These are phyloP conservation scores for Parauchenoglanis punctatus DNA, from an alignment of 2,797 vertebrate genomes.

Conservation along the genomic window DNA sequence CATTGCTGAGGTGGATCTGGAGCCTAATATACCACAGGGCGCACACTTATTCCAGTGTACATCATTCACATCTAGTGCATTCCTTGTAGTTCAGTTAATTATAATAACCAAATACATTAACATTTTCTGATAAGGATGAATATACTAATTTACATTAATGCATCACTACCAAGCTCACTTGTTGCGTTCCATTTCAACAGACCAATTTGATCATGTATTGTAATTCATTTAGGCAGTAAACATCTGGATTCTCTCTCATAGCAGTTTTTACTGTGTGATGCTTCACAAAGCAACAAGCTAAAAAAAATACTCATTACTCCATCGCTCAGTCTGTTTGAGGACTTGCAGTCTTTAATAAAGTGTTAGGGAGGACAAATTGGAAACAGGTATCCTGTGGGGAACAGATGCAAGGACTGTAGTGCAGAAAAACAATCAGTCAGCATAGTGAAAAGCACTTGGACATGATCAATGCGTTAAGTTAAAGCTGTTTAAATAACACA, in stretches of 20 bases:
- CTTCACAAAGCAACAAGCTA: conserved; percentile 9
- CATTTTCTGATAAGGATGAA: background rate
- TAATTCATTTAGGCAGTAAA: conserved; percentile 25
- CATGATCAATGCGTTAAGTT: conserved; percentile 43
- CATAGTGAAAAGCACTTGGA: conserved; percentile 40
- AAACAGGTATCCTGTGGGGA: conserved; percentile 64
- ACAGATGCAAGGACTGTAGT: conserved; percentile 62
- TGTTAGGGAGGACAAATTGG: conserved; percentile 62
- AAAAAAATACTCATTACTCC: conserved; percentile 32
- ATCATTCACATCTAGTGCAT: background rate
- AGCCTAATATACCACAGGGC: background rate
- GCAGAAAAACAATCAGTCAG: conserved; percentile 56
- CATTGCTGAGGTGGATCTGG: background rate
- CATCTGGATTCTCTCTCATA: conserved; percentile 37
- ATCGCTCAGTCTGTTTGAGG: conserved; percentile 43
- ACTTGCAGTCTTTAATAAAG: conserved; percentile 57
- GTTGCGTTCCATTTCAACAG: background rate
- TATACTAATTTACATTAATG: background rate
- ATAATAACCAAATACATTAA: background rate
- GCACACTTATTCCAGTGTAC: background rate
- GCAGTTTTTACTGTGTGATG: conserved; percentile 13
- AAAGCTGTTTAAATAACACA: conserved; percentile 48
- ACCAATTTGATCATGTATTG: background rate
- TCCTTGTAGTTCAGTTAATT: background rate
- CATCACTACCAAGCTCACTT: background rate